A percentile compares a stretch with the other conserved stretches of the same genome.
These are phyloP conservation scores for Campylomormyrus numenius DNA, from an alignment of 2,113 vertebrate genomes.

Conservation along the genomic window DNA sequence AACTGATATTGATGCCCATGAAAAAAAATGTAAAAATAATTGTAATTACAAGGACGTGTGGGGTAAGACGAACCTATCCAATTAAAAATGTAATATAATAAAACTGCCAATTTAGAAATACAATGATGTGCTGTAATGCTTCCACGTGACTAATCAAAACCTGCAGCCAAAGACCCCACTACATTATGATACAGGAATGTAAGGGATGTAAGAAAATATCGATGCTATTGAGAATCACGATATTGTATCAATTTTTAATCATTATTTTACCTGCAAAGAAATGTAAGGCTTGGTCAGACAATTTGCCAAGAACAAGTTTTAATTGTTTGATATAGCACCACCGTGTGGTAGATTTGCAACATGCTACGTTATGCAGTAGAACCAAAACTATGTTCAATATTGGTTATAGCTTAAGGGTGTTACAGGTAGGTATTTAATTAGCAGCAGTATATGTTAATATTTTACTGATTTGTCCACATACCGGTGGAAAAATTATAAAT, in stretches of 20 bases:
- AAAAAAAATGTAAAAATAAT: background rate
- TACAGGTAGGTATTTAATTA: background rate
- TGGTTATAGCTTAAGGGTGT: background rate
- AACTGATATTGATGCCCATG: background rate
- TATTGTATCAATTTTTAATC: background rate
- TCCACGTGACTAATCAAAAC: background rate
- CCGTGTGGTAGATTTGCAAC: background rate
- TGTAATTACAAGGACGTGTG: background rate
- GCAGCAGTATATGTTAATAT: slow-evolving; percentile 22
- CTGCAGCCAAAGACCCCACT: background rate
- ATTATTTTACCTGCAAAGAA: background rate
- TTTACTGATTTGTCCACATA: slow-evolving; percentile 18
- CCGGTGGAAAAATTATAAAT: slow-evolving; percentile 23
- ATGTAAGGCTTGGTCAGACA: background rate
- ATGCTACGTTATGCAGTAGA: background rate
- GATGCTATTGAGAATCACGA: background rate
- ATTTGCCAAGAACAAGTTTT: background rate
- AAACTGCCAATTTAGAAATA: background rate
- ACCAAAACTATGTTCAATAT: background rate
- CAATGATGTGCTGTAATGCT: background rate
- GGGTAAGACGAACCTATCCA: background rate
- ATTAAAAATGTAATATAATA: background rate
- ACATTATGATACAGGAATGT: background rate
- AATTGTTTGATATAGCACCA: background rate
- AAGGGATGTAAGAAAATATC: background rate